Evolutionary conservation across 2,888 invertebrate species (phyloP).

Genomic region (Altica lythri): DNA sequence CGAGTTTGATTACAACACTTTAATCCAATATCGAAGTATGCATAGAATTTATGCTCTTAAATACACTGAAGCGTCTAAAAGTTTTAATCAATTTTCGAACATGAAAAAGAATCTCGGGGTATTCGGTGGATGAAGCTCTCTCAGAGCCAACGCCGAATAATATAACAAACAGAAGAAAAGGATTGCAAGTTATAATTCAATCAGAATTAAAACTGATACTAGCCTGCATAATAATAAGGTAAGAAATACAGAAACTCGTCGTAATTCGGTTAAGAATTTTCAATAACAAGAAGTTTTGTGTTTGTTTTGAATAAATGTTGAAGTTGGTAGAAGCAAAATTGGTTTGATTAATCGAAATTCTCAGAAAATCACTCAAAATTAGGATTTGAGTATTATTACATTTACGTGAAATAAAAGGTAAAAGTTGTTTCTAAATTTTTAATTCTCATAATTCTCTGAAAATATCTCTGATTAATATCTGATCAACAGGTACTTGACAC

Average conservation of each 20-base stretch:
- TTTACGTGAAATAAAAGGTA: neutral
- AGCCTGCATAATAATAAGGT: constrained; percentile 39
- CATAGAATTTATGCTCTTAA: constrained; percentile 59
- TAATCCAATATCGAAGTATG: constrained; percentile 59
- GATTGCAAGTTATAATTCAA: constrained; percentile 42
- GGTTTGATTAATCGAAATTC: constrained; percentile 17
- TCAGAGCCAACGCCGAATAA: constrained; percentile 29
- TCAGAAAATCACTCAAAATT: constrained; percentile 8
- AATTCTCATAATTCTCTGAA: too few species aligned
- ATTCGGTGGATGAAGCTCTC: constrained; percentile 28
- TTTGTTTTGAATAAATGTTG: constrained; percentile 30
- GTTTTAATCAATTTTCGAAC: constrained; percentile 59
- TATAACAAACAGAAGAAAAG: constrained; percentile 42
- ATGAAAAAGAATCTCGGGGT: constrained; percentile 52
- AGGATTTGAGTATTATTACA: constrained; percentile 1
- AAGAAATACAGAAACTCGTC: constrained; percentile 28
- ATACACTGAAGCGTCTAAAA: constrained; percentile 56
- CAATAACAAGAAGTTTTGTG: constrained; percentile 31
- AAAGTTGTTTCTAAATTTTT: too few species aligned
- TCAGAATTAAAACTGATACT: constrained; percentile 42
- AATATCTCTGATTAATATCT: too few species aligned
- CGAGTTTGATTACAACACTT: constrained; percentile 55
- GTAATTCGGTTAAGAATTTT: constrained; percentile 34
- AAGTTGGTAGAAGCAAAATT: constrained; percentile 12
- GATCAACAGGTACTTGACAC: too few species aligned